Evolutionary conservation across 2,113 vertebrate species (phyloP), one percentile per base, ranked within the genome.

Genomic region (Turnix velox): DNA sequence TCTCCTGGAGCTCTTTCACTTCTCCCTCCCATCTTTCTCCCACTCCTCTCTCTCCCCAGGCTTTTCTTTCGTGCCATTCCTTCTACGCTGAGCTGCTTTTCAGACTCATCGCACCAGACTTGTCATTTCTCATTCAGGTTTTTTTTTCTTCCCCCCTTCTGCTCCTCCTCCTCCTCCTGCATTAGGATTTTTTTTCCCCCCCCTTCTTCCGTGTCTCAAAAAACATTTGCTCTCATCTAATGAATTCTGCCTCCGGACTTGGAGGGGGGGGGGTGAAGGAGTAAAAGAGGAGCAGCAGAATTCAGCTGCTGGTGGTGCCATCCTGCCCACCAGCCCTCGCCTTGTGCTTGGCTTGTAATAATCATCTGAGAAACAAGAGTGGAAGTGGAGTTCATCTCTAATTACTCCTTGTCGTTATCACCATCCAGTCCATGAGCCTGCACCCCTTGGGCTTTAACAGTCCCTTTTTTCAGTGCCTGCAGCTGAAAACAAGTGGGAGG

Each of bases 191-290:
- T 91, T 35, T 27, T 43, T 63, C n/a, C n/a, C n/a, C n/a, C n/a
- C n/a, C n/a, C n/a, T n/a, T n/a, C n/a, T n/a, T n/a, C n/a, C n/a
- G n/a, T n/a, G n/a, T n/a, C n/a, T n/a, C 85, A 84, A 66, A 91
- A 96, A 62, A 62, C n/a, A n/a, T 94, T 95, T 90, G 72, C 90
- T 95, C 83, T 40, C 28, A 87, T 93, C 96, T 96, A 92, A 92
- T 78, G 92, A 94, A 94, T 94, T 94, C 92, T 95, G 94, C 94
- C 88, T 90, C 92, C 77, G 94, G 93, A 94, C 90, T 77, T 95
- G 2, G 40, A 12, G 13, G 68, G 72, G 83, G 37, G 31, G 13
- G 68, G 72, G 83, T 33, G 31, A 76, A 73, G 86, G 96, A 92
- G 88, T 66, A 86, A 30, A 54, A 66, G 25, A 2, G 12, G 85